A percentile compares a stretch with the other conserved stretches of the same genome.
Conservation (phyloP, 2,113 vertebrate genomes). For the Petrocephalus microphthalmus region DNA sequence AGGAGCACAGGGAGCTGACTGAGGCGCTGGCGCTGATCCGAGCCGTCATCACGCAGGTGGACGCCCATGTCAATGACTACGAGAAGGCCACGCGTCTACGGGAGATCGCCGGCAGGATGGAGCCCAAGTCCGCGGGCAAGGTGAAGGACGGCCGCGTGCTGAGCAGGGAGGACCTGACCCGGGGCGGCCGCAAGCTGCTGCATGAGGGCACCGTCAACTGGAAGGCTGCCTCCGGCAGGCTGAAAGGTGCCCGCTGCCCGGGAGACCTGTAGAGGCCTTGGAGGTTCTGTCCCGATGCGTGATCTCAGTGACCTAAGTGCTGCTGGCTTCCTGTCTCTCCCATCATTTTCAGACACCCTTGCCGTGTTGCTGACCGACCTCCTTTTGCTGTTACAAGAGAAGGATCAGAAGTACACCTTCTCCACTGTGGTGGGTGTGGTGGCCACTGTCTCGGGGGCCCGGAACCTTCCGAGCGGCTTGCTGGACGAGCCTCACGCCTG, state of each 20-base stretch:
- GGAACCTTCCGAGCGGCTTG: not conserved
- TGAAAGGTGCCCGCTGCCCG: slow-evolving; percentile 29
- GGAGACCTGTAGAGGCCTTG: not conserved
- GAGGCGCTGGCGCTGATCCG: slow-evolving; percentile 76
- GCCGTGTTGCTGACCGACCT: slow-evolving; percentile 86
- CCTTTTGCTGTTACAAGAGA: slow-evolving; percentile 86
- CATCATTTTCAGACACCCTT: slow-evolving; percentile 69
- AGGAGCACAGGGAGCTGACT: slow-evolving; percentile 73
- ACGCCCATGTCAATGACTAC: slow-evolving; percentile 70
- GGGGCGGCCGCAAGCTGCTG: slow-evolving; percentile 59
- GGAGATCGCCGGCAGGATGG: slow-evolving; percentile 78
- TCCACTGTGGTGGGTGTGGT: slow-evolving; percentile 77
- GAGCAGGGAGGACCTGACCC: slow-evolving; percentile 75
- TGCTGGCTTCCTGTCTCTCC: not conserved
- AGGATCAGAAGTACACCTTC: slow-evolving; percentile 87
- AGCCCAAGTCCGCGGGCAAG: slow-evolving; percentile 76
- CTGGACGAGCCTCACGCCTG: not conserved
- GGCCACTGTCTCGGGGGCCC: not conserved
- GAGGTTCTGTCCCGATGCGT: not conserved
- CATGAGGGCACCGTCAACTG: slow-evolving; percentile 80
- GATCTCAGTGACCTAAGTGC: not conserved
- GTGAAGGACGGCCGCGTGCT: slow-evolving; percentile 80
- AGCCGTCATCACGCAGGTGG: slow-evolving; percentile 77
- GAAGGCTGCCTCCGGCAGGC: slow-evolving; percentile 78
- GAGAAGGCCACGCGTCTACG: slow-evolving; percentile 77